Percentiles rank a stretch among this genome's conserved stretches.
phyloP scores from a whole-genome alignment of 2,797 vertebrate species.

The Falco concolor region DNA sequence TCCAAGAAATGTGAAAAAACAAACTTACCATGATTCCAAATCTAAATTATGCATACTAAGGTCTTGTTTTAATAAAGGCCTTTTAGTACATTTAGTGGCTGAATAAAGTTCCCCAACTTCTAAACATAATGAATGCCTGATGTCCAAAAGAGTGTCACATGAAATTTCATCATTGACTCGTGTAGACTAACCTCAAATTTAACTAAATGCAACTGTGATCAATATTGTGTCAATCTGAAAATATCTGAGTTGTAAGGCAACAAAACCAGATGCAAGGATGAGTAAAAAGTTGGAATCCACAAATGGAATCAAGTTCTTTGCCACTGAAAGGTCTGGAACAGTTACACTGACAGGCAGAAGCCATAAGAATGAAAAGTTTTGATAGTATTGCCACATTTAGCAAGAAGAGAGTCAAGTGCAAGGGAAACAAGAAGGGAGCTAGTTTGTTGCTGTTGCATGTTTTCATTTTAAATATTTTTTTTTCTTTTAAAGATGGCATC shows the following conservation, averaged over 20 bases:
- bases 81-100: neutral
- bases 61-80: slow-evolving; percentile 27
- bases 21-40: slow-evolving; percentile 26
- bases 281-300: neutral
- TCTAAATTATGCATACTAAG: neutral
- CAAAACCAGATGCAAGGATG: slow-evolving; percentile 46
- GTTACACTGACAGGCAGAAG: neutral
- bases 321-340: slow-evolving; percentile 12
- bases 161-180: slow-evolving; percentile 21
- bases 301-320: neutral
- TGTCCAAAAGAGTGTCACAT: neutral
- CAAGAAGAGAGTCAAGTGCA: neutral
- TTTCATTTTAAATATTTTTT: neutral
- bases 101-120: slow-evolving; percentile 12
- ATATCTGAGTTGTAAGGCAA: slow-evolving; percentile 39
- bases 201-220: slow-evolving; percentile 39
- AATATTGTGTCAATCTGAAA: slow-evolving; percentile 47
- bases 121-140: slow-evolving; percentile 46
- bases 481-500: neutral
- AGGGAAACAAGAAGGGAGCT: neutral
- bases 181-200: slow-evolving; percentile 52
- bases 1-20: slow-evolving; percentile 41
- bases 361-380: slow-evolving; percentile 16
- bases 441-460: neutral
- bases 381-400: neutral